Conservation (phyloP, 2,797 vertebrate species). For the Acestrorhynchus altus region DNA sequence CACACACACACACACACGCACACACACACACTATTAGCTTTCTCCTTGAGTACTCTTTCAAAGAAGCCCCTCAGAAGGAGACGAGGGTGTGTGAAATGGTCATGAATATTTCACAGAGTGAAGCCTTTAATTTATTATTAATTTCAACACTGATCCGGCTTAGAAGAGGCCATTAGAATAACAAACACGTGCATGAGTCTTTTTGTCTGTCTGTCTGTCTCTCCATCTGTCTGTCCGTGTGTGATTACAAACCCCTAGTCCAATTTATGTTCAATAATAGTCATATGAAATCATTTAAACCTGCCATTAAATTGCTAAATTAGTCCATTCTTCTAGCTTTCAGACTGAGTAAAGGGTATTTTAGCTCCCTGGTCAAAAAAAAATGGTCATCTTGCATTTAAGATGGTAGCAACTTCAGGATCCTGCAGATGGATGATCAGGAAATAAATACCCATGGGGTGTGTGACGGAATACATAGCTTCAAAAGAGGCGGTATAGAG, state of each 20-base stretch:
- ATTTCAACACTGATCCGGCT: slow-evolving; percentile 26
- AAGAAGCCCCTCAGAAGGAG: slow-evolving; percentile 7
- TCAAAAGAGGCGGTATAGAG: too few species aligned
- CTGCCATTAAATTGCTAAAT: too few species aligned
- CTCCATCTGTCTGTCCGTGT: neutral
- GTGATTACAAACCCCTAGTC: neutral
- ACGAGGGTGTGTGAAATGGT: neutral
- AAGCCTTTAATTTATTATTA: slow-evolving; percentile 41
- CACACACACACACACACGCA: slow-evolving; percentile 12
- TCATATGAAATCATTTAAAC: too few species aligned
- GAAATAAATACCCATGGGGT: too few species aligned
- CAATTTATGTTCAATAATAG: neutral
- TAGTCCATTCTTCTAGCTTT: too few species aligned
- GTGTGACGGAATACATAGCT: too few species aligned
- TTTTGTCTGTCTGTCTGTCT: neutral
- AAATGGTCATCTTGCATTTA: too few species aligned
- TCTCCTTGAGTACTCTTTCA: neutral
- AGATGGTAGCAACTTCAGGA: too few species aligned
- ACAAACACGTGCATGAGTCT: neutral
- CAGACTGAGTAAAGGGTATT: too few species aligned
- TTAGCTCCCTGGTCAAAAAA: too few species aligned
- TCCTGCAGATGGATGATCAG: too few species aligned
- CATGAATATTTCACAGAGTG: slow-evolving; percentile 45
- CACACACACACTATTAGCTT: slow-evolving; percentile 19
- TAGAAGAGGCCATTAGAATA: slow-evolving; percentile 34